Conservation (phyloP, 2,113 vertebrate genomes). For the human (Homo sapiens) region DNA sequence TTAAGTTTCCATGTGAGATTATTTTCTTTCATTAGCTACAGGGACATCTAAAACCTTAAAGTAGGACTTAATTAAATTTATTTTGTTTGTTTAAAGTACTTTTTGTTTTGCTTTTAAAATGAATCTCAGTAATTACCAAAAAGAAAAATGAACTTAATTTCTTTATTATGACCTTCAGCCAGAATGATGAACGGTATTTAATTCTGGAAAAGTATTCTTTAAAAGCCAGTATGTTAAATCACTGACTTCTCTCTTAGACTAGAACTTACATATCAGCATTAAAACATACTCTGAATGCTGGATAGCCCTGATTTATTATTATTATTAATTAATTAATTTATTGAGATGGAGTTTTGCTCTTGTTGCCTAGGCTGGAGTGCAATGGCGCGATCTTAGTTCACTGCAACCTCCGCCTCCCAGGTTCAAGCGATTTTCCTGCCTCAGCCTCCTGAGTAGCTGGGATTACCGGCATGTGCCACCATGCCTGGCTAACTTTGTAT, state of each 20-base stretch:
- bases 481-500: too few relatives aligned
- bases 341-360: too few relatives aligned
- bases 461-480: too few relatives aligned
- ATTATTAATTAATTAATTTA: too few relatives aligned
- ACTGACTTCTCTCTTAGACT: neutral
- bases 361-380: too few relatives aligned
- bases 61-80: slow-evolving; percentile 5
- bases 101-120: slow-evolving; percentile 51
- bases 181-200: slow-evolving; percentile 56
- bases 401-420: too few relatives aligned
- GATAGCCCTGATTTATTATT: neutral
- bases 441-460: too few relatives aligned
- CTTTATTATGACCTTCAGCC: slow-evolving; percentile 33
- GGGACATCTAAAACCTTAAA: slow-evolving; percentile 9
- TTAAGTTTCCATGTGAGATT: neutral
- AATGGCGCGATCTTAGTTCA: too few relatives aligned
- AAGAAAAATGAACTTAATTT: slow-evolving; percentile 55
- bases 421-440: too few relatives aligned
- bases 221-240: slow-evolving; percentile 48
- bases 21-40: slow-evolving; percentile 50
- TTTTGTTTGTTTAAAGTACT: slow-evolving; percentile 45
- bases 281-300: slow-evolving; percentile 11
- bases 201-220: slow-evolving; percentile 46
- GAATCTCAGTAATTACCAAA: slow-evolving; percentile 45
- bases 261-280: slow-evolving; percentile 46